phyloP scores from a whole-genome alignment of 2,113 vertebrate genomes.

The Acanthochromis polyacanthus region DNA sequence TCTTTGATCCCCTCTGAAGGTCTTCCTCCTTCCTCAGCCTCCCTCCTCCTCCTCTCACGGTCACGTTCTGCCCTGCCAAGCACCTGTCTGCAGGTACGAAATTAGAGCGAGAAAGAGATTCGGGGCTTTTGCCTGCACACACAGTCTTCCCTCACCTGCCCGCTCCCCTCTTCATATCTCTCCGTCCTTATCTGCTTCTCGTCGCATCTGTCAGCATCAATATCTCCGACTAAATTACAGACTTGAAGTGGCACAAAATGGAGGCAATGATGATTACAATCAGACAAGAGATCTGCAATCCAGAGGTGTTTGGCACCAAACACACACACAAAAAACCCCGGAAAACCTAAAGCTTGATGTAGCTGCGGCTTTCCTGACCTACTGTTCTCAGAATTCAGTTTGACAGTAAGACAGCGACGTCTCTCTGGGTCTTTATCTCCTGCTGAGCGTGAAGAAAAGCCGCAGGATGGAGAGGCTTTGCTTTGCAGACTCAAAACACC shows the following conservation, averaged over 20 bases:
- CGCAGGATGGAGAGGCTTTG: slow-evolving; percentile 33
- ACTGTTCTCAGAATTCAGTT: slow-evolving; percentile 13
- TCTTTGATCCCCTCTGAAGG: slow-evolving; percentile 79
- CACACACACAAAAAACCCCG: neutral
- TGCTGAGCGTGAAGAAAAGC: slow-evolving; percentile 28
- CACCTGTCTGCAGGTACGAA: slow-evolving; percentile 85
- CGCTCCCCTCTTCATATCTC: slow-evolving; percentile 52
- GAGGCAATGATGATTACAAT: slow-evolving; percentile 73
- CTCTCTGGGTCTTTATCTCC: slow-evolving; percentile 30
- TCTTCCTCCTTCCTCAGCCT: slow-evolving; percentile 58
- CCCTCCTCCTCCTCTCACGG: slow-evolving; percentile 42
- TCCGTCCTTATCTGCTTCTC: slow-evolving; percentile 47
- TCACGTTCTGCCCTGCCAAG: slow-evolving; percentile 73
- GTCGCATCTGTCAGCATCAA: slow-evolving; percentile 66
- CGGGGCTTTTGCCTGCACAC: slow-evolving; percentile 42
- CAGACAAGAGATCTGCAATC: slow-evolving; percentile 61
- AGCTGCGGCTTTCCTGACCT: neutral
- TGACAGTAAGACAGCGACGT: slow-evolving; percentile 19
- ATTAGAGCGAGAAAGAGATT: slow-evolving; percentile 65
- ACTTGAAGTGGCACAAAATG: slow-evolving; percentile 61
- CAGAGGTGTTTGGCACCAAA: slow-evolving; percentile 60
- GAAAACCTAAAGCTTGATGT: slow-evolving; percentile 16
- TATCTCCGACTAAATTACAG: slow-evolving; percentile 69
- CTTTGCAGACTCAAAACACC: slow-evolving; percentile 12
- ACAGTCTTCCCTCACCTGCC: slow-evolving; percentile 57